Conservation (phyloP, 2,113 vertebrate genomes). For the Sclerurus mexicanus region DNA sequence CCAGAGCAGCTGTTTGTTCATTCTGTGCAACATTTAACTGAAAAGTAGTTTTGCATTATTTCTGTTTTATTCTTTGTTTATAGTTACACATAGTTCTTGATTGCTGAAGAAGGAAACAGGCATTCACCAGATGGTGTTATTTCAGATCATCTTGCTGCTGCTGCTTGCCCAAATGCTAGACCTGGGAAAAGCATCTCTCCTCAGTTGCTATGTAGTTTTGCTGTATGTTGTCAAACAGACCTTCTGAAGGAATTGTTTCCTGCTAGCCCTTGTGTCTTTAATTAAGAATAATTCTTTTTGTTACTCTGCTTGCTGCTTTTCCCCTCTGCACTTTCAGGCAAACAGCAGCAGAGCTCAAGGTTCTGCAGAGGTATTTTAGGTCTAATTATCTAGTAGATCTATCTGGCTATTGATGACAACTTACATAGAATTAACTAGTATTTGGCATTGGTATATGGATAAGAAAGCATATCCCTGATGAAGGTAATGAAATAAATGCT, state of each 20-base stretch:
- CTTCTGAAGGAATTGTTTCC: neutral
- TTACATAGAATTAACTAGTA: neutral
- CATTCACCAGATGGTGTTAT: conserved; percentile 26
- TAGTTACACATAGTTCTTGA: neutral
- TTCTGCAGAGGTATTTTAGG: neutral
- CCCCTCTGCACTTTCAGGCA: neutral
- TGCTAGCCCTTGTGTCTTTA: neutral
- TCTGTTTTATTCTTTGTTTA: conserved; percentile 29
- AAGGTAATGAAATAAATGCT: neutral
- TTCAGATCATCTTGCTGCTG: conserved; percentile 23
- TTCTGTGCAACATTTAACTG: neutral
- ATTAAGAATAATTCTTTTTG: neutral
- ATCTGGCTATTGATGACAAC: neutral
- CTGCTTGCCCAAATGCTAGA: conserved; percentile 18
- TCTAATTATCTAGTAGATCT: neutral
- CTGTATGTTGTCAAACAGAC: conserved; percentile 20
- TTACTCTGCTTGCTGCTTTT: neutral
- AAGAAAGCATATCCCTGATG: neutral
- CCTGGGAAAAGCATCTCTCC: neutral
- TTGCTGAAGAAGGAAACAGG: neutral
- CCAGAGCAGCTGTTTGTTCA: conserved; percentile 7
- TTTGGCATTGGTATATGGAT: neutral
- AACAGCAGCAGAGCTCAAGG: neutral
- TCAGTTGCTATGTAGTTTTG: neutral
- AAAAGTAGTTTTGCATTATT: conserved; percentile 19